Evolutionary conservation across 2,113 vertebrate species (phyloP).

Genomic region (Euleptes europaea): DNA sequence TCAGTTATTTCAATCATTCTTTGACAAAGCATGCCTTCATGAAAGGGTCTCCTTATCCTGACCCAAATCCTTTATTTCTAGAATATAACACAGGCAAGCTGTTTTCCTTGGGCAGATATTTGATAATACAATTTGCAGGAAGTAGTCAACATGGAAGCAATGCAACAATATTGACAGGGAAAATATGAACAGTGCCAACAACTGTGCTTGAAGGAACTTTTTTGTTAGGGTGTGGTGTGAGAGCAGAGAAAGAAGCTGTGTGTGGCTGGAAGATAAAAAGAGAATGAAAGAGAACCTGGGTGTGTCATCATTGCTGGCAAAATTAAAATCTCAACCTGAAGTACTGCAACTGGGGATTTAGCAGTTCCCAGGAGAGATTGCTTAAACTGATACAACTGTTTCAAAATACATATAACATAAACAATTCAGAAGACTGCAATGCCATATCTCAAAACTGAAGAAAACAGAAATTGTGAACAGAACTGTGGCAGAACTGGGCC

Average conservation of each 20-base stretch:
- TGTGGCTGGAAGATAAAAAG: slow-evolving; percentile 5
- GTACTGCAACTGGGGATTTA: not conserved
- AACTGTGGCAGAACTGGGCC: not conserved
- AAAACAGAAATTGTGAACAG: not conserved
- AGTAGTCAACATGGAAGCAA: not conserved
- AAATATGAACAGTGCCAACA: not conserved
- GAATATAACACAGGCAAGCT: not conserved
- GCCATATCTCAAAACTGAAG: not conserved
- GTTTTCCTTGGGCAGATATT: not conserved
- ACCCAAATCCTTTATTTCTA: not conserved
- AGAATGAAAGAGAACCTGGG: not conserved
- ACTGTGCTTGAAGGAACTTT: not conserved
- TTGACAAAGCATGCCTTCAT: not conserved
- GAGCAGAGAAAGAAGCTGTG: slow-evolving; percentile 2
- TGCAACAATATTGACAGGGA: not conserved
- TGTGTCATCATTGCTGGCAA: not conserved
- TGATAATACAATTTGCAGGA: not conserved
- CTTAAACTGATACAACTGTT: not conserved
- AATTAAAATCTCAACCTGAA: not conserved
- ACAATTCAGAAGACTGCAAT: not conserved
- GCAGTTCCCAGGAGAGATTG: not conserved
- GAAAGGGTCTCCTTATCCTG: not conserved
- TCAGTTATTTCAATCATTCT: not conserved
- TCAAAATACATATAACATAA: not conserved
- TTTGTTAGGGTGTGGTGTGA: not conserved